Percentiles rank a stretch among this genome's conserved stretches.
Evolutionary conservation across 2,888 invertebrate species (phyloP).

Genomic region (Rhagonycha fulva): DNA sequence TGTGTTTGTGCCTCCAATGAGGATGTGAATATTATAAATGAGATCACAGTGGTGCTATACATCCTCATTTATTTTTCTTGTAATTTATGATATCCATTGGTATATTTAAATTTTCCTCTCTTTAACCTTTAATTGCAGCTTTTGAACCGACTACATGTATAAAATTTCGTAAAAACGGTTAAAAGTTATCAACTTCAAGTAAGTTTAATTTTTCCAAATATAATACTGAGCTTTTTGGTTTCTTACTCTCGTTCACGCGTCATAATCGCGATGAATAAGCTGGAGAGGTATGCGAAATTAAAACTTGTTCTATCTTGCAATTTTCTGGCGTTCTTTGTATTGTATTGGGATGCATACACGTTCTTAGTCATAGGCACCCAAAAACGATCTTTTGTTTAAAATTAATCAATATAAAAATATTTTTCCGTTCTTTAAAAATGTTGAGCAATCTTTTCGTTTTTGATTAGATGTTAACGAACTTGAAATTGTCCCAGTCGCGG

Average conservation of each 20-base stretch:
- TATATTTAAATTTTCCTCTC: not conserved
- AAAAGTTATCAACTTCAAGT: too few species aligned
- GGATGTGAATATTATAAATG: constrained; percentile 27
- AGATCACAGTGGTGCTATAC: constrained; percentile 19
- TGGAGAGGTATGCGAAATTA: not conserved
- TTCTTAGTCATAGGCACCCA: not conserved
- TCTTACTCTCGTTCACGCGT: not conserved
- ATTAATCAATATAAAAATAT: not conserved
- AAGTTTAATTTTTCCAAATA: not conserved
- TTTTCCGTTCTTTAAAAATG: not conserved
- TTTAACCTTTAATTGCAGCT: too few species aligned
- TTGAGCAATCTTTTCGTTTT: not conserved
- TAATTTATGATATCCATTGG: not conserved
- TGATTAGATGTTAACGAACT: not conserved
- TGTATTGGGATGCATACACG: not conserved
- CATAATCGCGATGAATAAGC: not conserved
- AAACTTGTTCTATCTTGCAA: not conserved
- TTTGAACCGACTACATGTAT: too few species aligned
- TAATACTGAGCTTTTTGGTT: too few species aligned
- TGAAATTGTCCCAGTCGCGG: not conserved
- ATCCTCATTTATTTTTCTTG: constrained; percentile 20
- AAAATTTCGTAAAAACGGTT: too few species aligned
- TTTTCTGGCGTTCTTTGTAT: not conserved
- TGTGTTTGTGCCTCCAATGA: constrained; percentile 7
- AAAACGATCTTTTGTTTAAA: not conserved